Base-by-base conservation (phyloP, 2,888 invertebrate genomes). In the Lamellibrachia columna region DNA sequence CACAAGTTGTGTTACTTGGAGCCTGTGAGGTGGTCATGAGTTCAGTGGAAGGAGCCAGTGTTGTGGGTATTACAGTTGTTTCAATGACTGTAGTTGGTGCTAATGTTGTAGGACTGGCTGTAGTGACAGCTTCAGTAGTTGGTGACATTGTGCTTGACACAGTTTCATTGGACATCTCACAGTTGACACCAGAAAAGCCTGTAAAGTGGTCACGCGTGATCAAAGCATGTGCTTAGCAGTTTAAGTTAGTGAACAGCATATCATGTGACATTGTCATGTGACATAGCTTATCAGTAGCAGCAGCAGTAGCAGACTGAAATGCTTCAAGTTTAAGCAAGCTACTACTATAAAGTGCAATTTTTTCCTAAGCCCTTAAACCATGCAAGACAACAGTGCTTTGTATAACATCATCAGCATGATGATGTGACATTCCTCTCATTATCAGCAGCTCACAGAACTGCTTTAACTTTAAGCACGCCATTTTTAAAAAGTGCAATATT, bases 121-220 rank as follows among this genome's bases (percentile, higher is more conserved):
- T 75, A 15, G 75, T 75, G 75, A 75, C 75, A 75, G 75, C 75
- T 22, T 75, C 75, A 22, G 22, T 75, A 75, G 75, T 75, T 75
- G 75, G 75, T 75, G 75, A 75, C 22, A 75, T n/a, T 75, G 75
- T 22, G 75, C 75, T 75, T 75, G 75, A 75, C 75, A 75, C 75
- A 91, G 91, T 91, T 40, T 91, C 91, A 91, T 91, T 91, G 91
- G 91, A 91, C 52, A 53, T 91, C 91, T 91, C 52, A 53, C 91
- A 91, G 91, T 91, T 52, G 11, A 91, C 91, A 2, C 91, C 91
- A 15, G 91, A 91, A 22, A 91, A 91, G 91, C 91, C 91, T 91
- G 91, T 91, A 91, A 90, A 52, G 75, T n/a, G 75, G 22, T 22
- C 75, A 75, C n/a, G 75, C 75, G 75, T 75, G 75, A 75, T n/a